Percentiles rank a stretch among this genome's conserved stretches.
Evolutionary conservation across 2,888 invertebrate genomes (phyloP).

Genomic region (Macrosiphum euphorbiae): DNA sequence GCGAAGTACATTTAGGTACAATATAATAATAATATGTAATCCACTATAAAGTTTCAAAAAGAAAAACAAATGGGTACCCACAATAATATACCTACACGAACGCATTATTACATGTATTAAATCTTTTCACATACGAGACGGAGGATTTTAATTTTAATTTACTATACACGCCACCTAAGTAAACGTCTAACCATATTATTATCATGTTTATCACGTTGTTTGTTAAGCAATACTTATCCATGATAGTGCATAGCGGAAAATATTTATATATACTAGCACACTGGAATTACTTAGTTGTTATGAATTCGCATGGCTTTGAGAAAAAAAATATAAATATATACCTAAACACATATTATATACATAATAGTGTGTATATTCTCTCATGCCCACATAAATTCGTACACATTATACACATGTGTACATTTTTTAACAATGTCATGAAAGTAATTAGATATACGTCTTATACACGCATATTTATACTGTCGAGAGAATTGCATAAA

Average conservation of each 20-base stretch:
- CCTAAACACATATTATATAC: background rate
- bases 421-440: constrained; percentile 48
- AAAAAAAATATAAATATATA: constrained; percentile 6
- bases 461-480: constrained; percentile 35
- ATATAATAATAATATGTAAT: constrained; percentile 10
- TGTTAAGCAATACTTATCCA: constrained; percentile 18
- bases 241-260: background rate
- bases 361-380: constrained; percentile 42
- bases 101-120: constrained; percentile 7
- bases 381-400: constrained; percentile 13
- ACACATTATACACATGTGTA: background rate
- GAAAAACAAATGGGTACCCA: constrained; percentile 30
- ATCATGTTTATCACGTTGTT: background rate
- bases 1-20: background rate
- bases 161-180: background rate
- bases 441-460: constrained; percentile 43
- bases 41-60: constrained; percentile 17
- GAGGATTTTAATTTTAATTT: constrained; percentile 34
- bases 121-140: constrained; percentile 44
- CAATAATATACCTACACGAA: background rate
- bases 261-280: background rate
- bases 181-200: background rate
- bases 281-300: constrained; percentile 25
- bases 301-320: constrained; percentile 52
- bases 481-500: constrained; percentile 57